A percentile compares a stretch with the other conserved stretches of the same genome.
Evolutionary conservation across 1,140 invertebrate genomes (phyloP).

Genomic region (Triops cancriformis): DNA sequence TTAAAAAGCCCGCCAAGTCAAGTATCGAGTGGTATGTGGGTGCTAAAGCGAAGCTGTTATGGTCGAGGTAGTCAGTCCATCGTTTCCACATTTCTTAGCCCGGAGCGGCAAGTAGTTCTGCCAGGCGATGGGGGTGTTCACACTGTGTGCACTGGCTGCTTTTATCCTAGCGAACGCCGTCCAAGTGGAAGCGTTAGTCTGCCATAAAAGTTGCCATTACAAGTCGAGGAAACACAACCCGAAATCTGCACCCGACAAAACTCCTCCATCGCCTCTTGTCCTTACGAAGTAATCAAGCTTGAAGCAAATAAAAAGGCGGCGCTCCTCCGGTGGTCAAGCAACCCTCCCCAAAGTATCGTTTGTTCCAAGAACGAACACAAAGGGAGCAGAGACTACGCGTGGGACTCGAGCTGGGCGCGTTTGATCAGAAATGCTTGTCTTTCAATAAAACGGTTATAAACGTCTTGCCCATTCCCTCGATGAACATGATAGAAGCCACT

Average conservation of each 20-base stretch:
- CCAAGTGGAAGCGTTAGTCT: neutral
- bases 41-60: no score
- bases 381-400: no score
- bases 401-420: neutral
- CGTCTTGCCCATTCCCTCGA: neutral
- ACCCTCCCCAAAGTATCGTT: neutral
- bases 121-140: neutral
- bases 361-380: neutral
- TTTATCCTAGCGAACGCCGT: neutral
- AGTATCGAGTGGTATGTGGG: no score
- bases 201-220: neutral
- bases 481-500: neutral
- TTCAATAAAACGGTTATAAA: conserved; percentile 1
- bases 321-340: neutral
- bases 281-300: neutral
- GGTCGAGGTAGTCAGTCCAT: no score
- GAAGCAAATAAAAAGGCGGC: neutral
- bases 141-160: neutral
- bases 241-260: conserved; percentile 2
- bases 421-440: conserved; percentile 11
- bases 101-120: no score
- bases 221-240: neutral
- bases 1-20: no score
- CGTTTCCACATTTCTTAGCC: no score
- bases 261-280: neutral